These are phyloP conservation scores for Stramonita haemastoma DNA, from an alignment of 2,888 invertebrate species.

Conservation along the genomic window DNA sequence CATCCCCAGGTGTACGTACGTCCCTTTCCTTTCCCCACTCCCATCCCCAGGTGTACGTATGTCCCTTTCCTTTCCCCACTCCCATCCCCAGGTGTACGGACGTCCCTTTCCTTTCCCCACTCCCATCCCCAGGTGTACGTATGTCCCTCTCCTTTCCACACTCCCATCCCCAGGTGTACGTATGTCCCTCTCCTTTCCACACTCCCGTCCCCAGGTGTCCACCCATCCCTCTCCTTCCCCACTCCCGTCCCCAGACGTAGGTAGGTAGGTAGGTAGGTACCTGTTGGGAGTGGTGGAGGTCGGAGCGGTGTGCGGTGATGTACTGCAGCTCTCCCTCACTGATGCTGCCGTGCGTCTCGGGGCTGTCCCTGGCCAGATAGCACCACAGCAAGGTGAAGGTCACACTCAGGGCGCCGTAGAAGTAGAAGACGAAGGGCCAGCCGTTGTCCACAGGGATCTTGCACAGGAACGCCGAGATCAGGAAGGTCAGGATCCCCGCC, in stretches of 20 bases:
- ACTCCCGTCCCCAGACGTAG: too few relatives aligned
- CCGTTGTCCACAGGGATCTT: slow-evolving; percentile 79
- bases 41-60: too few relatives aligned
- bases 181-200: too few relatives aligned
- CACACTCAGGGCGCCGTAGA: slow-evolving; percentile 73
- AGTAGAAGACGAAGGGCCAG: slow-evolving; percentile 83
- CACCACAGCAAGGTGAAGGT: slow-evolving; percentile 70
- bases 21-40: too few relatives aligned
- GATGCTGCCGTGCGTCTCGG: slow-evolving; percentile 81
- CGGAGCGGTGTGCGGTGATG: slow-evolving; percentile 31
- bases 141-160: too few relatives aligned
- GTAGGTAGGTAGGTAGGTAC: not conserved
- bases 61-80: too few relatives aligned
- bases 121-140: too few relatives aligned
- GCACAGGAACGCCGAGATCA: slow-evolving; percentile 81
- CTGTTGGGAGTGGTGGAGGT: not conserved
- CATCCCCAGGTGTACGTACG: too few relatives aligned
- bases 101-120: too few relatives aligned
- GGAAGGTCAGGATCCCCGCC: slow-evolving; percentile 84
- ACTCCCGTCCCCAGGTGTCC: not conserved
- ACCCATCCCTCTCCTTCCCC: not conserved
- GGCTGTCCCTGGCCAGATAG: slow-evolving; percentile 80
- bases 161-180: too few relatives aligned
- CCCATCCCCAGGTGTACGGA: too few relatives aligned
- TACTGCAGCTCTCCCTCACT: slow-evolving; percentile 65